Base-by-base conservation (phyloP, 2,113 vertebrate genomes). In the Hirundichthys speculiger region DNA sequence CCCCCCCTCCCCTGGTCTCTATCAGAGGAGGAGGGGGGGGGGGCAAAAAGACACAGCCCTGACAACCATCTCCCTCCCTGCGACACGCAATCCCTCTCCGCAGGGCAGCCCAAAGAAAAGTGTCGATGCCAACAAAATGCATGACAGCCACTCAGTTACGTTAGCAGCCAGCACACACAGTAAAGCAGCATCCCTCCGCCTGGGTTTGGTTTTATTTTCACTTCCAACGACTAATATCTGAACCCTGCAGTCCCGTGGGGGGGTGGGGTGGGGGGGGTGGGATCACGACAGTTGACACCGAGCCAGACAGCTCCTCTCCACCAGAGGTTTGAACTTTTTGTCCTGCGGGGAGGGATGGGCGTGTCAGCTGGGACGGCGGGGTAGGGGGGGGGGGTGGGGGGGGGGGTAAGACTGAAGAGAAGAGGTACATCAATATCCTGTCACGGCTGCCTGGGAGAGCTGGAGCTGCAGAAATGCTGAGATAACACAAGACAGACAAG, bases 61-160 rank as follows among this genome's bases (percentile, higher is more conserved):
- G 86, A 90, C 88, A 88, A 87, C 80, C 61, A 85, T 88, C 86
- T 84, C 86, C n/a, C 77, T 86, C 77, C 72, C 63, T 51, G 61
- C 66, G 60, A 87, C 77, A 85, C 69, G 77, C 83, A 84, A 88
- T 89, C 79, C 69, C 69, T 88, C 84, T 86, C 68, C 13, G 56
- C 74, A 18, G 74, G 71, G 72, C 84, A 53, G 82, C 74, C 82
- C 82, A 64, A 70, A 78, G 80, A 87, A 89, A 91, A 87, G 86
- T 89, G 83, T 86, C 69, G 77, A 87, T 83, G 83, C 86, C 78
- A 89, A 89, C 86, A 90, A 90, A 91, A 90, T 70, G 82, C 72
- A 67, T 86, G 89, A 89, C 87, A 90, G 82, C 72, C 83, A 58
- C 80, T 89, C 84, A 80, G 82, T 92, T 88, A 88, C 86, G 86